Base-by-base conservation (phyloP, 1,140 invertebrate genomes). In the Drosophila tropicalis region DNA sequence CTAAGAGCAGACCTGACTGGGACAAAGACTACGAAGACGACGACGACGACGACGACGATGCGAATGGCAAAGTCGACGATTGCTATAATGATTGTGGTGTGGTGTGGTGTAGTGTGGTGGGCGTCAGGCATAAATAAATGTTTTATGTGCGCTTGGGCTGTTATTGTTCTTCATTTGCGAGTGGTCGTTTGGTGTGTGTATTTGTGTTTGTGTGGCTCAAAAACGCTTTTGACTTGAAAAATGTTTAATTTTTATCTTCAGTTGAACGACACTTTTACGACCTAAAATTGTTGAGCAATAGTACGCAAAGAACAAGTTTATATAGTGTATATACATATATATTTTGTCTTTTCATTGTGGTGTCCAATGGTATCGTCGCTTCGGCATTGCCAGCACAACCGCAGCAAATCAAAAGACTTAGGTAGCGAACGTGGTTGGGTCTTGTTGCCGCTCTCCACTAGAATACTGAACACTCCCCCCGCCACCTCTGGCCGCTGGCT, bases 101-200 rank as follows among this genome's bases (percentile, higher is more conserved):
- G 44, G 10, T 12, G 12, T 39, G 12, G 12, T 47, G 19, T 13
- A 10, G 17, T 51, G 19, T 79, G 79, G 82, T 87, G 83, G 82
- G 82, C 79, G 82, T 82, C 68, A 54, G 58, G 71, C 79, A 82
- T 87, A 76, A 87, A 85, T 84, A 77, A 82, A 79, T 87, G 71
- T 87, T 86, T 85, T 86, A 72, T 86, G 75, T 58, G 78, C 62
- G 79, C 67, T 81, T 39, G 78, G 65, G 55, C 66, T 67, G 79
- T 86, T 82, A 76, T 85, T 86, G 82, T 81, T 86, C 78, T 86
- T 85, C 74, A 67, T 75, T 73, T 62, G 70, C 64, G 72, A 62
- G 63, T 54, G 73, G 32, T 66, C 40, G 62, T 58, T 47, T 25
- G 22, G 75, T 47, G 75, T 62, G 5, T 29, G 25, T 29, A 5